These are phyloP conservation scores for Endotricha flammealis DNA, from an alignment of 2,888 invertebrate species.

Conservation along the genomic window DNA sequence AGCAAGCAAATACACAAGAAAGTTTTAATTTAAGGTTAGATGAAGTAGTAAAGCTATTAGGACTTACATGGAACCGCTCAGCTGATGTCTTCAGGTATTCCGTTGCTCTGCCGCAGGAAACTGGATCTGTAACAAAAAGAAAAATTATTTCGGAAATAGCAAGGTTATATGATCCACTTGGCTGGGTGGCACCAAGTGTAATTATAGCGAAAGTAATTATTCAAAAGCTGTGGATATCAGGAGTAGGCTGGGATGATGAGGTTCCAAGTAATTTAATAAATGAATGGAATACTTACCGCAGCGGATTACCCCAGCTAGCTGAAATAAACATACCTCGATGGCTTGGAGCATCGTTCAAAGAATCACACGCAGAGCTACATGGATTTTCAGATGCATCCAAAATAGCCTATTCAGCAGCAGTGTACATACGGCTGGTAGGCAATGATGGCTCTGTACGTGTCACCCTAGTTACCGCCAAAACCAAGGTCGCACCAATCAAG, in stretches of 20 bases:
- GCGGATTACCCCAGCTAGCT: constrained; percentile 9
- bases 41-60: constrained; percentile 23
- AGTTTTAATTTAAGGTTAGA: constrained; percentile 19
- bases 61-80: constrained; percentile 27
- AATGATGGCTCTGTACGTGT: neutral
- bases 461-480: constrained; percentile 12
- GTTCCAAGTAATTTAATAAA: constrained; percentile 14
- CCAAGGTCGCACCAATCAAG: constrained; percentile 7
- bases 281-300: constrained; percentile 21
- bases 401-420: constrained; percentile 16
- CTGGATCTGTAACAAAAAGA: constrained; percentile 28
- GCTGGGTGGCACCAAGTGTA: constrained; percentile 29
- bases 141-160: constrained; percentile 29
- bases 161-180: constrained; percentile 30
- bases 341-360: constrained; percentile 8
- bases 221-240: no score
- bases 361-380: constrained; percentile 14
- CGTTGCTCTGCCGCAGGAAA: constrained; percentile 17
- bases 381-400: constrained; percentile 21
- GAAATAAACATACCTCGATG: constrained; percentile 16
- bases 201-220: constrained; percentile 29
- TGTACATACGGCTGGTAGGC: constrained; percentile 11
- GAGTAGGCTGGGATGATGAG: constrained; percentile 28
- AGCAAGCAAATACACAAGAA: neutral
- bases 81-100: constrained; percentile 25